phyloP scores from a whole-genome alignment of 2,797 vertebrate genomes.

The Halcyon badia region DNA sequence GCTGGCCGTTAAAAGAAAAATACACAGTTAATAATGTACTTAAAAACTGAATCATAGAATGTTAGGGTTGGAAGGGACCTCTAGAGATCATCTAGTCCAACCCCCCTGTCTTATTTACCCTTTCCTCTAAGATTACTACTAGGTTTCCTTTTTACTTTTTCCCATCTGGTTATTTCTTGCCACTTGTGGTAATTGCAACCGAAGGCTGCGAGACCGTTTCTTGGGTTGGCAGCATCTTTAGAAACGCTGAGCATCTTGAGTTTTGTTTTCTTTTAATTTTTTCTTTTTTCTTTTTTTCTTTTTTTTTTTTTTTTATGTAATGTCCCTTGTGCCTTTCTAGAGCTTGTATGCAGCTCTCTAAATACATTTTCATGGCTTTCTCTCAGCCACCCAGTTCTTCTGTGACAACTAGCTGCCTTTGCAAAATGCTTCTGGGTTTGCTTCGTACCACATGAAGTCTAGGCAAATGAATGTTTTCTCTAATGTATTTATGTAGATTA shows the following conservation, averaged over 20 bases:
- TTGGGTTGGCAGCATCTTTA: not conserved
- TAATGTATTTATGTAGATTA: constrained; percentile 56
- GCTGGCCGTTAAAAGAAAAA: not conserved
- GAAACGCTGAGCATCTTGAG: constrained; percentile 31
- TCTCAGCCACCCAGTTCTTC: not conserved
- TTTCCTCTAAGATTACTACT: not conserved
- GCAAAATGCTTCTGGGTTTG: constrained; percentile 58
- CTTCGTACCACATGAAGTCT: constrained; percentile 41
- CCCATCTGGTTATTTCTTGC: not conserved
- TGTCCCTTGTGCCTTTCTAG: constrained; percentile 2
- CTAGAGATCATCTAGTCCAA: no score
- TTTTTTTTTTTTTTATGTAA: not conserved
- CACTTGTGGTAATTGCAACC: not conserved
- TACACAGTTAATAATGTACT: not conserved
- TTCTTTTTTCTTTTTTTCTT: not conserved
- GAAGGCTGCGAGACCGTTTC: not conserved
- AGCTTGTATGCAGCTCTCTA: not conserved
- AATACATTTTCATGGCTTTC: constrained; percentile 24
- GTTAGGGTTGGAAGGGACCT: no score
- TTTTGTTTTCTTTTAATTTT: not conserved
- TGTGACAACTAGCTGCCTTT: constrained; percentile 46
- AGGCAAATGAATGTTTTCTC: constrained; percentile 25
- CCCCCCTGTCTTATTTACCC: not conserved
- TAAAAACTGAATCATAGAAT: not conserved
- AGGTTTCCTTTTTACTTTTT: not conserved